Evolutionary conservation across 1,140 invertebrate species (phyloP).

Genomic region (Drosophila mauritiana): DNA sequence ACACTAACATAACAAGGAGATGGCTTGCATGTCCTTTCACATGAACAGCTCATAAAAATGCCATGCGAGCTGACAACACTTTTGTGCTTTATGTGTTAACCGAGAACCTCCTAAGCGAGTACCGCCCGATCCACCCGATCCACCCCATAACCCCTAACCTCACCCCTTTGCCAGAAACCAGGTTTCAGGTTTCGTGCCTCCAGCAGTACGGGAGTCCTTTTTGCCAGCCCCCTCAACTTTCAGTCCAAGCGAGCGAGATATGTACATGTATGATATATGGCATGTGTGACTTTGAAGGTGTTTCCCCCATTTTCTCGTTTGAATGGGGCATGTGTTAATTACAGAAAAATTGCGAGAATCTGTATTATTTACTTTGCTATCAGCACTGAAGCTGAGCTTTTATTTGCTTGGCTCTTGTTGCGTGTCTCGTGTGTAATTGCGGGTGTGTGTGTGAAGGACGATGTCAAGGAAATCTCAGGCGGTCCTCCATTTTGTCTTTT

Average conservation of each 20-base stretch:
- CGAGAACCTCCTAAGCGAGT: slow-evolving; percentile 24
- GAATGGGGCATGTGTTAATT: slow-evolving; percentile 74
- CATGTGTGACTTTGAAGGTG: slow-evolving; percentile 7
- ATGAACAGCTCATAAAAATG: slow-evolving; percentile 74
- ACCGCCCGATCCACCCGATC: neutral
- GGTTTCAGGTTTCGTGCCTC: slow-evolving; percentile 59
- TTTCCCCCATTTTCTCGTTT: slow-evolving; percentile 33
- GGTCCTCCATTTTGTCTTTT: slow-evolving; percentile 2
- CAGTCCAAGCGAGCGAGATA: slow-evolving; percentile 33
- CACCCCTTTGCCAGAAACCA: slow-evolving; percentile 2
- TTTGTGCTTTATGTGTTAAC: slow-evolving; percentile 66
- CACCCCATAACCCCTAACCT: neutral
- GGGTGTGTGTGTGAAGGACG: slow-evolving; percentile 12
- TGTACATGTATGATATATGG: slow-evolving; percentile 45
- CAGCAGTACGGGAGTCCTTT: slow-evolving; percentile 29
- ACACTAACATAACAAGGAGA: slow-evolving; percentile 25
- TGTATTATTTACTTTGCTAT: slow-evolving; percentile 81
- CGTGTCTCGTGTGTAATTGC: slow-evolving; percentile 34
- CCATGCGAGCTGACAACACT: slow-evolving; percentile 66
- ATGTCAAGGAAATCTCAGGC: slow-evolving; percentile 4
- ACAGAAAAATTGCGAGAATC: slow-evolving; percentile 81
- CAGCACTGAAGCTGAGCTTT: slow-evolving; percentile 59
- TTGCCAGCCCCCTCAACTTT: slow-evolving; percentile 50
- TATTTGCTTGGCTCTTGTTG: slow-evolving; percentile 45
- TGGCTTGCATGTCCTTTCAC: slow-evolving; percentile 70